Percentiles rank a stretch among this genome's conserved stretches.
These are phyloP conservation scores for Rhincodon typus DNA, from an alignment of 2,797 vertebrate species.

Conservation along the genomic window DNA sequence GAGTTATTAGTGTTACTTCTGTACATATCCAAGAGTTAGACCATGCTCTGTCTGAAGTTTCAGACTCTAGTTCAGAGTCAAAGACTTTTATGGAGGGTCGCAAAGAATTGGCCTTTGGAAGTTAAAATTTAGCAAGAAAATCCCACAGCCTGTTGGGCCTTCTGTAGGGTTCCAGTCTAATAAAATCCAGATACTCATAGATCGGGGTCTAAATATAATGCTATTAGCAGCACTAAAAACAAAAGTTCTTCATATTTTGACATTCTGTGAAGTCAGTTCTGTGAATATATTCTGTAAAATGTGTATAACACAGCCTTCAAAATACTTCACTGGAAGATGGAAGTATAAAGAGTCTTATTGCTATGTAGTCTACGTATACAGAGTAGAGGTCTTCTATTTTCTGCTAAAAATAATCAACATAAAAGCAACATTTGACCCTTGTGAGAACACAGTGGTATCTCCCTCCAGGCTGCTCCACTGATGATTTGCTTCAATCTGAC, in stretches of 20 bases:
- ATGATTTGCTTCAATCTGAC: neutral
- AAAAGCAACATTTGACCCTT: neutral
- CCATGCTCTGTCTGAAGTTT: too few species aligned
- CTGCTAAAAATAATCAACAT: neutral
- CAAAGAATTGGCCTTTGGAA: too few species aligned
- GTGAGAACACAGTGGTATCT: neutral
- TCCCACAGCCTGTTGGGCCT: too few species aligned
- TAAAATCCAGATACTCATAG: too few species aligned
- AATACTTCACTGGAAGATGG: neutral
- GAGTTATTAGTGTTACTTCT: too few species aligned
- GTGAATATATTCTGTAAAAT: neutral
- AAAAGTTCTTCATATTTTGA: neutral
- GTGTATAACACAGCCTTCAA: neutral
- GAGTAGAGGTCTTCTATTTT: neutral
- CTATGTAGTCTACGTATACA: neutral
- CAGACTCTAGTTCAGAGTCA: too few species aligned
- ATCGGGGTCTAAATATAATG: neutral
- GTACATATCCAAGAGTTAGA: too few species aligned
- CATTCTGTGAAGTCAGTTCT: neutral
- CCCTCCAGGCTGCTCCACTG: neutral
- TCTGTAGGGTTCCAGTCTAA: too few species aligned
- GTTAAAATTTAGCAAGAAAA: too few species aligned
- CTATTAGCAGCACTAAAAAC: neutral
- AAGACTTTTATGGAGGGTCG: too few species aligned
- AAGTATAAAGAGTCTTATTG: neutral